Evolutionary conservation across 2,113 vertebrate genomes (phyloP).

Genomic region (Apteryx owenii): DNA sequence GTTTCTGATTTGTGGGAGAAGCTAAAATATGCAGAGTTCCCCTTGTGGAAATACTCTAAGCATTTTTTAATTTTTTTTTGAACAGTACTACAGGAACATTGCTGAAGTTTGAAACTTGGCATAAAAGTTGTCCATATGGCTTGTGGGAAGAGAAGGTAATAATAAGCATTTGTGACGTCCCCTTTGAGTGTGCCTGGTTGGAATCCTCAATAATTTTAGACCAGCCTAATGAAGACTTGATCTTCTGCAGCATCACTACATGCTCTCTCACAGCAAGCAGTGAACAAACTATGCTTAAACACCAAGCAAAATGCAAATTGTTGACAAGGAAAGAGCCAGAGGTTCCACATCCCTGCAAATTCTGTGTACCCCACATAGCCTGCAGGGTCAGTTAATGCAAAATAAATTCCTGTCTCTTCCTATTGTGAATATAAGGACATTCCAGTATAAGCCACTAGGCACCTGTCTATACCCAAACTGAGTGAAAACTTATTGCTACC

Average conservation of each 20-base stretch:
- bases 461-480: not conserved
- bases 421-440: not conserved
- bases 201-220: not conserved
- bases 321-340: not conserved
- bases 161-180: not conserved
- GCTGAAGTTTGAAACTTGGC: not conserved
- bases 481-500: not conserved
- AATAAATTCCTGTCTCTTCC: not conserved
- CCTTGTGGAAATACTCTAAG: not conserved
- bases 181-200: not conserved
- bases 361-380: not conserved
- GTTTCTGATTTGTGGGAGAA: not conserved
- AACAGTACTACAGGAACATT: not conserved
- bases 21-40: not conserved
- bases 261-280: not conserved
- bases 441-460: not conserved
- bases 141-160: not conserved
- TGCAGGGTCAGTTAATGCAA: not conserved
- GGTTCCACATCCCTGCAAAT: not conserved
- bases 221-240: not conserved
- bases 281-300: not conserved
- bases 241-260: not conserved
- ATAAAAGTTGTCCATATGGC: not conserved
- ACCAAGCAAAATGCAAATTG: not conserved
- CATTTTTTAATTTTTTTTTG: not conserved